Evolutionary conservation across 2,797 vertebrate genomes (phyloP).

Genomic region (Buphagus erythrorhynchus): DNA sequence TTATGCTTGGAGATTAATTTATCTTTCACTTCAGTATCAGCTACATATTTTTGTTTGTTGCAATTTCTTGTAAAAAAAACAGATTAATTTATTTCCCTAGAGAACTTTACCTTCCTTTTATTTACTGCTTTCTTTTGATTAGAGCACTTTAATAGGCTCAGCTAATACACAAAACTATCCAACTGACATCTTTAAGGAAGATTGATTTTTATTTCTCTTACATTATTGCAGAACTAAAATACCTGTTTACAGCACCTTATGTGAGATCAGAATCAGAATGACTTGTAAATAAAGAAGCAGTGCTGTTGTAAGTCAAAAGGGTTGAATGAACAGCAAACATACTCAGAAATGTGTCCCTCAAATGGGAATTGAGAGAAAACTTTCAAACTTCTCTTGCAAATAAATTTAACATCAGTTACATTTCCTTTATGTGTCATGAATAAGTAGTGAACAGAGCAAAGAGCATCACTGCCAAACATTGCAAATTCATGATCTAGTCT

Average conservation of each 20-base stretch:
- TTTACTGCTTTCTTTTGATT: not conserved
- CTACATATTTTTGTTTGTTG: fast-evolving
- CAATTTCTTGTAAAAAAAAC: not conserved
- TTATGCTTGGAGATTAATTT: not conserved
- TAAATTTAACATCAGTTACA: not conserved
- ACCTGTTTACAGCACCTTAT: not conserved
- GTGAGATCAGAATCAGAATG: not conserved
- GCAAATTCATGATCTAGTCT: not conserved
- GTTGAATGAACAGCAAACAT: not conserved
- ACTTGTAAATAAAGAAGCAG: not conserved
- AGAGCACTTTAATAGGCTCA: not conserved
- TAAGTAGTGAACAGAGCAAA: not conserved
- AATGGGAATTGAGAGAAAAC: not conserved
- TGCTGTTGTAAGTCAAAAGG: not conserved
- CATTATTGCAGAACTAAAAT: not conserved
- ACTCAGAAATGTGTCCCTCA: not conserved
- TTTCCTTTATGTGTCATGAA: not conserved
- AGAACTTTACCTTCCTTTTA: not conserved
- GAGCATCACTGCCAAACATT: not conserved
- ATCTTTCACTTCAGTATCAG: not conserved
- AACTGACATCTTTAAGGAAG: not conserved
- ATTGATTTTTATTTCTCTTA: not conserved
- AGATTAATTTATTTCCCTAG: not conserved
- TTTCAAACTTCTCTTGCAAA: not conserved
- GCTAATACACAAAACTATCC: not conserved